Base-by-base conservation (phyloP, 2,113 vertebrate genomes). In the Hymenochirus boettgeri region DNA sequence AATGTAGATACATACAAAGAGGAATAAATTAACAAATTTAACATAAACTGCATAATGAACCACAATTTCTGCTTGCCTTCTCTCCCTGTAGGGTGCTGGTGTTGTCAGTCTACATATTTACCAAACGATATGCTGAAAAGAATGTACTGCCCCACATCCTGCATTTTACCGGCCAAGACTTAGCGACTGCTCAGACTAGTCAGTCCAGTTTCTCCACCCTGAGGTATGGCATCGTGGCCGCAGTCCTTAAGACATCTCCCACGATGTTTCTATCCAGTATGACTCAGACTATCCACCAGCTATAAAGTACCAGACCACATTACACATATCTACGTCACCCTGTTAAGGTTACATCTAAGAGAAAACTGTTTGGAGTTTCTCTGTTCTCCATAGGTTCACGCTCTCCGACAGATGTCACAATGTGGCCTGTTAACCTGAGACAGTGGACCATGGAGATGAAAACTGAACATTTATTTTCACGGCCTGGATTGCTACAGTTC, bases 81-180 rank as follows among this genome's bases (percentile, higher is more conserved):
- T 7, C 7, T 35, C 10, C 10, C 33, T 53, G 47, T 80, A 96
- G 93, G 92, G 93, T 13, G 93, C 93, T 0, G 93, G 93, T 11
- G 93, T 96, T 96, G 88, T 96, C 93, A 0, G 93, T 96, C 69
- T 96, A 96, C 79, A 80, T 96, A 33, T 96, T 96, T 73, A 96
- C 93, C 84, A 95, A 94, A 72, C 91, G 93, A 27, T 96, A 96
- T 5, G 86, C 92, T 0, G 91, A 93, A 74, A 91, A 94, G 55
- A 81, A 92, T 92, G 90, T 96, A 91, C 74, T 86, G 91, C 19
- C 92, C 93, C 5, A n/a, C 92, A 94, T 71, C 92, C 92, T 0
- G 90, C 91, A 0, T 92, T 95, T 79, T 95, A 94, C 76, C 92
- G 85, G 54, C 92, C 93, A 15, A 89, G 93, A 8, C 85, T 95